phyloP scores from a whole-genome alignment of 1,140 invertebrate species.

The Pseudomyrmex pallidus region DNA sequence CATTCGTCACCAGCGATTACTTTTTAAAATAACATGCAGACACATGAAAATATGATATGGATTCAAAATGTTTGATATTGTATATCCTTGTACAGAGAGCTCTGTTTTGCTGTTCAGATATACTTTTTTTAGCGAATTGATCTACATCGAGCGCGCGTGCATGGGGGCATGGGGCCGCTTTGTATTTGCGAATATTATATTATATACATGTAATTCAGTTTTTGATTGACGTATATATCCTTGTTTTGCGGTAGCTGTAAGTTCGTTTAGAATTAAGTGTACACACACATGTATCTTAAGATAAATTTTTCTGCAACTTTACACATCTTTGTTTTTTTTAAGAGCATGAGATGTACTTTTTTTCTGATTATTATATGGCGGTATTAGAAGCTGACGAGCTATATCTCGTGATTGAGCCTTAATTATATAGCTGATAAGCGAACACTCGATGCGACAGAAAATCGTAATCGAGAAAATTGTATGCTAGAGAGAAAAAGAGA shows the following conservation, averaged over 20 bases:
- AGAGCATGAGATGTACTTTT: conserved; percentile 67
- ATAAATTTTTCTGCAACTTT: conserved; percentile 59
- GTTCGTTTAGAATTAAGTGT: conserved; percentile 74
- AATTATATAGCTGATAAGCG: conserved; percentile 69
- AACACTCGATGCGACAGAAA: conserved; percentile 40
- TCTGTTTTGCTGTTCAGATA: conserved; percentile 56
- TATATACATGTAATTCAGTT: conserved; percentile 57
- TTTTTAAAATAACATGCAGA: neutral
- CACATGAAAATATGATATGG: conserved; percentile 1
- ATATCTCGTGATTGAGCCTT: conserved; percentile 75
- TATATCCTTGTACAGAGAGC: conserved; percentile 77
- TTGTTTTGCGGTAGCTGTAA: conserved; percentile 50
- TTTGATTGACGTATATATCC: neutral
- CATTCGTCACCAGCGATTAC: conserved; percentile 75
- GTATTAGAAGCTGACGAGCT: conserved; percentile 57
- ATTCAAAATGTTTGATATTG: conserved; percentile 64
- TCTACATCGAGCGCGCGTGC: conserved; percentile 64
- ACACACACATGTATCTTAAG: conserved; percentile 72
- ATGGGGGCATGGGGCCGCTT: conserved; percentile 74
- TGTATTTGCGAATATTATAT: conserved; percentile 58
- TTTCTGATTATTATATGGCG: conserved; percentile 55
- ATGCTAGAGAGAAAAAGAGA: conserved; percentile 30
- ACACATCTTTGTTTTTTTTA: conserved; percentile 65
- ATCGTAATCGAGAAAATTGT: conserved; percentile 53
- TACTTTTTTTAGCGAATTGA: conserved; percentile 60